phyloP scores from a whole-genome alignment of 2,797 vertebrate genomes.

The Arctocebus calabarensis region DNA sequence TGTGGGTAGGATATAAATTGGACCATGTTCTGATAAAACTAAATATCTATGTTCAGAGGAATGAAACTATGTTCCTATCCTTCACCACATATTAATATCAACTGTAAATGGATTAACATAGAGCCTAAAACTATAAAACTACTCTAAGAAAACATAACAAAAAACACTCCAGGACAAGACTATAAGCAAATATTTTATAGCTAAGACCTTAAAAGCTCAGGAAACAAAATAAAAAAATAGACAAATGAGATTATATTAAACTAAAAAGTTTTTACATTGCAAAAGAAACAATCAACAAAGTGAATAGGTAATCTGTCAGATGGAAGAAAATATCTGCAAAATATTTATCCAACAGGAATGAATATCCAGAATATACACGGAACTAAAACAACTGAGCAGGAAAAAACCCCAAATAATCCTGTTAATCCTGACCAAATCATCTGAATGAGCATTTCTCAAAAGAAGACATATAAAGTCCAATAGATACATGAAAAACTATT shows the following conservation, averaged over 20 bases:
- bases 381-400: not conserved
- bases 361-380: not conserved
- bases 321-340: not conserved
- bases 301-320: not conserved
- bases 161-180: not conserved
- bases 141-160: not conserved
- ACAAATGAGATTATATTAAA: not conserved
- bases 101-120: not conserved
- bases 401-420: not conserved
- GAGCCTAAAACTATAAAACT: not conserved
- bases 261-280: not conserved
- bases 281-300: not conserved
- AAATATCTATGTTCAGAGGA: not conserved
- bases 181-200: not conserved
- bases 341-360: not conserved
- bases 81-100: not conserved
- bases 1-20: not conserved
- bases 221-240: not conserved
- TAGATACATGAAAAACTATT: not conserved
- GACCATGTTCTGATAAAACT: not conserved
- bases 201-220: not conserved
- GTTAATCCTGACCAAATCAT: not conserved
- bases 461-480: not conserved
- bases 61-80: not conserved
- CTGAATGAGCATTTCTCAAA: not conserved